phyloP scores from a whole-genome alignment of 1,140 invertebrate species.

The Zophobas morio region DNA sequence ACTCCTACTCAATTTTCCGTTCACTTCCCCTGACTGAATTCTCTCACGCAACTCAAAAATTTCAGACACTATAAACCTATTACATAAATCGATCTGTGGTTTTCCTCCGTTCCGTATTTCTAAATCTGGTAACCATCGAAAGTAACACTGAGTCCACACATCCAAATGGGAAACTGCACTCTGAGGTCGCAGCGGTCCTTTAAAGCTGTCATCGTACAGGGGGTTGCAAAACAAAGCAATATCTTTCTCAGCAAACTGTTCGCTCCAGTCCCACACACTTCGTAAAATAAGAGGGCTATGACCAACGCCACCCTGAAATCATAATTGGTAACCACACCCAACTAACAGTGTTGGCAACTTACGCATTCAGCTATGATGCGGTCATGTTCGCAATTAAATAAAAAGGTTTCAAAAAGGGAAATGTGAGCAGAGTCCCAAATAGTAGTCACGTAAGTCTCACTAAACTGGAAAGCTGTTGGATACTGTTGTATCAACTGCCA shows the following conservation, averaged over 20 bases:
- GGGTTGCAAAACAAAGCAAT: constrained; percentile 86
- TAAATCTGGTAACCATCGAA: constrained; percentile 87
- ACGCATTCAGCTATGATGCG: constrained; percentile 74
- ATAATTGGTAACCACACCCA: neutral
- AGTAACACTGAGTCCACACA: constrained; percentile 92
- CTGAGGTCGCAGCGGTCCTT: constrained; percentile 69
- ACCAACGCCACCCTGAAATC: constrained; percentile 48
- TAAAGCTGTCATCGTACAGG: constrained; percentile 72
- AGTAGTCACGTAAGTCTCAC: constrained; percentile 92
- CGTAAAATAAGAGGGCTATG: constrained; percentile 73
- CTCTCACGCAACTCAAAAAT: constrained; percentile 71
- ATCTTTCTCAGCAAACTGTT: constrained; percentile 85
- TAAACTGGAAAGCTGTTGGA: constrained; percentile 91
- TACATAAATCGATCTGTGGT: constrained; percentile 77
- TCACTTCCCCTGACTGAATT: constrained; percentile 61
- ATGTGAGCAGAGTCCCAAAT: constrained; percentile 91
- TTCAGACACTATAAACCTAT: constrained; percentile 72
- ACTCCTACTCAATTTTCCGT: constrained; percentile 58
- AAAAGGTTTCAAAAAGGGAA: constrained; percentile 92
- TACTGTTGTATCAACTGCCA: constrained; percentile 93
- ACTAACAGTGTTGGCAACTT: constrained; percentile 61
- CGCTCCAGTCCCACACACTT: constrained; percentile 88
- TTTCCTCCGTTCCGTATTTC: constrained; percentile 85
- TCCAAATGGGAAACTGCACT: constrained; percentile 75
- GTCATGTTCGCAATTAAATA: constrained; percentile 88